phyloP scores from a whole-genome alignment of 1,140 invertebrate genomes.

The Sarcophaga peregrina region DNA sequence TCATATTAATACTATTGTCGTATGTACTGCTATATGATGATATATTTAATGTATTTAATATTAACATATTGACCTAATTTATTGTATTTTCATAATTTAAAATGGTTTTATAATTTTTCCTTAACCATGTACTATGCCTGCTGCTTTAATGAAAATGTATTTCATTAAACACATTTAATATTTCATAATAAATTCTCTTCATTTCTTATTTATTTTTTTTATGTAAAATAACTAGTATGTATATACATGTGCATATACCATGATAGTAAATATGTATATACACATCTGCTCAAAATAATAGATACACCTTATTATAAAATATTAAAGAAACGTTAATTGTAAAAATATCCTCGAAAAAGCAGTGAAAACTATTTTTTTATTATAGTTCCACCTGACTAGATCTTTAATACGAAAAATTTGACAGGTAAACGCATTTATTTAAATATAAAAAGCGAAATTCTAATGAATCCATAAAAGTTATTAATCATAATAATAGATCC shows the following conservation, averaged over 20 bases:
- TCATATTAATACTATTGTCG: not conserved
- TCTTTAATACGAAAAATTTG: too few species aligned
- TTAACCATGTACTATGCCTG: not conserved
- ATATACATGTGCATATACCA: not conserved
- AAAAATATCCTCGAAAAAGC: too few species aligned
- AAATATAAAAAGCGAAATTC: too few species aligned
- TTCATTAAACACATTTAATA: constrained; percentile 13
- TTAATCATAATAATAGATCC: too few species aligned
- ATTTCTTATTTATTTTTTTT: not conserved
- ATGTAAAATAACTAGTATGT: not conserved
- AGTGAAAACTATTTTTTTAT: too few species aligned
- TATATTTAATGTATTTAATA: constrained; percentile 27
- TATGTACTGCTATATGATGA: not conserved
- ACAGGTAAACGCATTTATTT: too few species aligned
- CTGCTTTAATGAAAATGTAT: not conserved
- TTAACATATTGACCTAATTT: constrained; percentile 41
- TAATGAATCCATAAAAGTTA: too few species aligned
- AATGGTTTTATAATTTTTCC: not conserved
- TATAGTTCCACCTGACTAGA: too few species aligned
- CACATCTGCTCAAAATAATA: too few species aligned
- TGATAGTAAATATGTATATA: not conserved
- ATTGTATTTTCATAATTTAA: constrained; percentile 26
- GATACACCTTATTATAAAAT: too few species aligned
- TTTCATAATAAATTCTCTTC: not conserved
- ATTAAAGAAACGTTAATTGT: too few species aligned